Conservation (phyloP, 2,888 invertebrate species). For the Syritta pipiens region DNA sequence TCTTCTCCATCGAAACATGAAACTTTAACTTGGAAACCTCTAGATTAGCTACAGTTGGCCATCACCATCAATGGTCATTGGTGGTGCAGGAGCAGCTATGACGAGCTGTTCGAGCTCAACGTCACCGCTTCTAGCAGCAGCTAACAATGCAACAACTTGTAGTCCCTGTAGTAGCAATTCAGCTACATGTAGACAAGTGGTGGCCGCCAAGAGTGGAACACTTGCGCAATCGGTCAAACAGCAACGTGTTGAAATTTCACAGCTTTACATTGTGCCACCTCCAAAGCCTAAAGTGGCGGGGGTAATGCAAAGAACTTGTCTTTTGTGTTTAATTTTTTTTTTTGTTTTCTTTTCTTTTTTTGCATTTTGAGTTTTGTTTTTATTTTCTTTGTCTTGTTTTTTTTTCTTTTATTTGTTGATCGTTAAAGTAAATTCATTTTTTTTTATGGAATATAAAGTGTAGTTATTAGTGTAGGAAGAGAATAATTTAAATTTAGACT, state of each 20-base stretch:
- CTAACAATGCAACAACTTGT: slow-evolving; percentile 50
- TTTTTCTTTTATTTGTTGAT: not conserved
- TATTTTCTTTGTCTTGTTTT: slow-evolving; percentile 21
- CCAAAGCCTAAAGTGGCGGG: slow-evolving; percentile 71
- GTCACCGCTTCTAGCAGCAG: slow-evolving; percentile 53
- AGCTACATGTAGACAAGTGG: slow-evolving; percentile 52
- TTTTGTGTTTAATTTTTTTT: slow-evolving; percentile 31
- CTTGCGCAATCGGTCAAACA: slow-evolving; percentile 72
- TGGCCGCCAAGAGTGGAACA: slow-evolving; percentile 69
- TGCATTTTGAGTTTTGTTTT: slow-evolving; percentile 8
- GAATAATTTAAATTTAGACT: no score
- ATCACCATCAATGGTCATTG: slow-evolving; percentile 67
- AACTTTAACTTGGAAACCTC: slow-evolving; percentile 29
- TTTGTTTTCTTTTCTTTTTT: slow-evolving; percentile 18
- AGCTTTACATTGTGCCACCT: slow-evolving; percentile 73
- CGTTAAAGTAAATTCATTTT: not conserved
- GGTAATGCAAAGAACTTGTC: slow-evolving; percentile 64
- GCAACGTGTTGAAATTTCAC: slow-evolving; percentile 71
- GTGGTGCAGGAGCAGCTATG: slow-evolving; percentile 38
- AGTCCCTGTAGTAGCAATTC: slow-evolving; percentile 46
- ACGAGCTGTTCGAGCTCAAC: slow-evolving; percentile 53
- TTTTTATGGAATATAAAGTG: no score
- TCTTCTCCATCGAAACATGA: slow-evolving; percentile 31
- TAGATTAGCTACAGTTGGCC: slow-evolving; percentile 82
- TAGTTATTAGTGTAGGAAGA: no score